Conservation (phyloP, 2,797 vertebrate species). For the Dipus sagitta region DNA sequence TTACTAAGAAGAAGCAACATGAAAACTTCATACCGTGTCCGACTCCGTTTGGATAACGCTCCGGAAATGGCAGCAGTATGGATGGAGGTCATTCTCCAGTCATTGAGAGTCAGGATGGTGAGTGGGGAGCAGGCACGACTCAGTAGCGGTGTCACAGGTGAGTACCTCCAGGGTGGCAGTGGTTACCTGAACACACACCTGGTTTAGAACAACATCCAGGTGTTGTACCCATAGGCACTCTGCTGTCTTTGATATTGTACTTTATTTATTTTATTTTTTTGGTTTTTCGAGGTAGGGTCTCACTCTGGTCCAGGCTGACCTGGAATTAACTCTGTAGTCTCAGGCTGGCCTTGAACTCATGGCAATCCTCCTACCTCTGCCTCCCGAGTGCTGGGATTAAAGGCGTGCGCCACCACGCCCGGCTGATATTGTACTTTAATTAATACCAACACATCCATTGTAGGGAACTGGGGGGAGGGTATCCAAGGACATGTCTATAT, state of each 20-base stretch:
- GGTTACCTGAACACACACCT: not conserved
- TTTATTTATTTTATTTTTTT: no score
- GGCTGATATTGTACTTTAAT: accelerated
- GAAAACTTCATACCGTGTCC: not conserved
- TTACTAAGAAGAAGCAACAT: not conserved
- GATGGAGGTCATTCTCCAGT: not conserved
- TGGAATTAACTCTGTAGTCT: no score
- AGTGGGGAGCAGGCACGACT: not conserved
- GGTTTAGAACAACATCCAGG: not conserved
- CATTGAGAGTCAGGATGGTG: not conserved
- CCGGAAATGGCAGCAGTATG: not conserved
- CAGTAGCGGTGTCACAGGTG: no score
- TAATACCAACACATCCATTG: accelerated
- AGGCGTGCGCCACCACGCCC: no score
- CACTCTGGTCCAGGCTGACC: no score
- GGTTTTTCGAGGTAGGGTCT: no score
- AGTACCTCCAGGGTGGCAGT: not conserved
- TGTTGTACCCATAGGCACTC: not conserved
- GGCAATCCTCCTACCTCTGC: no score
- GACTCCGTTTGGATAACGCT: not conserved
- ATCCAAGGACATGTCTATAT: no score
- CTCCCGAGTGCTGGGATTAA: no score
- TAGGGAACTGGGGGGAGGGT: not conserved
- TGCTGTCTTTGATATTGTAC: not conserved
- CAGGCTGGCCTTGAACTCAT: no score